These are phyloP conservation scores for Clarias gariepinus DNA, from an alignment of 2,113 vertebrate genomes.

Conservation along the genomic window DNA sequence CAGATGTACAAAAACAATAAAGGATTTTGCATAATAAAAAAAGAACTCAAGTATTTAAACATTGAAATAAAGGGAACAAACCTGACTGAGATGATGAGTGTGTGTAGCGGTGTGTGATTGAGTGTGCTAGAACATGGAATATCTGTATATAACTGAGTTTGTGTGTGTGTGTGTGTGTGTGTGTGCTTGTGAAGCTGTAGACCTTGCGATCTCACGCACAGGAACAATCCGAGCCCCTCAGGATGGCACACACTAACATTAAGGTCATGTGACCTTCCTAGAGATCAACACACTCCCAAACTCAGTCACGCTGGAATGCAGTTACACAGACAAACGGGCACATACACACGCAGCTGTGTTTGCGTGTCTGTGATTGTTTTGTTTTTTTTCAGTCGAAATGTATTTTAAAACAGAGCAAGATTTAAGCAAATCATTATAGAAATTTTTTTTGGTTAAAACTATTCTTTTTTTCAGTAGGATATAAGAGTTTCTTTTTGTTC, in stretches of 20 bases:
- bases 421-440: not conserved
- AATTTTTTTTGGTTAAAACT: not conserved
- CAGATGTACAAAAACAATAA: constrained; percentile 48
- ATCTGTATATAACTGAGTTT: constrained; percentile 6
- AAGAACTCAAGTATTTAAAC: constrained; percentile 45
- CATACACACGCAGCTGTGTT: not conserved
- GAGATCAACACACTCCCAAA: not conserved
- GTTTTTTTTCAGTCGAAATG: not conserved
- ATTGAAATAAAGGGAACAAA: constrained; percentile 34
- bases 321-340: not conserved
- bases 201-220: constrained; percentile 30
- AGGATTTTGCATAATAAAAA: constrained; percentile 44
- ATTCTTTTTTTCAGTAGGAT: not conserved
- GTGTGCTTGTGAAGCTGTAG: not conserved
- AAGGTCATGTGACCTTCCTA: not conserved
- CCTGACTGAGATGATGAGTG: not conserved
- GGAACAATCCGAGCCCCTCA: constrained; percentile 1
- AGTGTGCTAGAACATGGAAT: constrained; percentile 11
- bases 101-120: not conserved
- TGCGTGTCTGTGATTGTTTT: not conserved
- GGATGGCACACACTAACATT: not conserved
- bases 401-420: not conserved
- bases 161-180: not conserved
- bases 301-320: not conserved
- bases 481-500: not conserved